Base-by-base conservation (phyloP, 2,888 invertebrate genomes). In the Callyntrura guangdongensis region DNA sequence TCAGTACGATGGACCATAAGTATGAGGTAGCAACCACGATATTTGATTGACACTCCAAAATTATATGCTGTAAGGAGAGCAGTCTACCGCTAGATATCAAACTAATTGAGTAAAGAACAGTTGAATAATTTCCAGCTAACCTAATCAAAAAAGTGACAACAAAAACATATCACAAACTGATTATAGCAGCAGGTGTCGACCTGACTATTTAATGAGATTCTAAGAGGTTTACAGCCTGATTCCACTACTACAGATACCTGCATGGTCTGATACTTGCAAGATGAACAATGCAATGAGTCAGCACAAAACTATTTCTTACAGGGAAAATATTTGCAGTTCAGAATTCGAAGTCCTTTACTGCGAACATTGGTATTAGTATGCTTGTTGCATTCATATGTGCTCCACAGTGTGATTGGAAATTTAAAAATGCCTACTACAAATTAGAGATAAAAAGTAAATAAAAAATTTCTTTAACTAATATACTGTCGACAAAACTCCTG, bases 71-170 rank as follows among this genome's bases (percentile, higher is more conserved):
- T 79, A 86, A 86, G 47, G 79, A 86, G 86, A 86, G 67, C 79
- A 86, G 79, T 86, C 86, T 36, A 79, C 25, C 14, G 9, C 64
- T 79, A 64, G 79, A 86, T 64, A 27, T 64, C 67, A 53, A 67
- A 17, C 86, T 86, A 86, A 86, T 86, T 86, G 86, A 49, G 64
- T 53, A 86, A 79, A 27, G 64, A 79, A 67, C 61, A 86, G 17
- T 36, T 86, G 64, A 79, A 79, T 79, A 53, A 79, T 17, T 79
- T 79, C 67, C 49, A 79, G 79, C 72, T 79, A 86, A 86, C 79
- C 79, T 86, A 86, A 86, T 86, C 64, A 79, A 74, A 53, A 47
- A 86, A 67, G 79, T 79, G 79, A 79, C 79, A 86, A 86, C 47
- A 79, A 74, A n/a, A 61, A 22, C 49, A 61, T 25, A 59, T 56